Percentiles rank a stretch among this genome's conserved stretches.
Evolutionary conservation across 2,888 invertebrate genomes (phyloP).

Genomic region (Fragum sueziense): DNA sequence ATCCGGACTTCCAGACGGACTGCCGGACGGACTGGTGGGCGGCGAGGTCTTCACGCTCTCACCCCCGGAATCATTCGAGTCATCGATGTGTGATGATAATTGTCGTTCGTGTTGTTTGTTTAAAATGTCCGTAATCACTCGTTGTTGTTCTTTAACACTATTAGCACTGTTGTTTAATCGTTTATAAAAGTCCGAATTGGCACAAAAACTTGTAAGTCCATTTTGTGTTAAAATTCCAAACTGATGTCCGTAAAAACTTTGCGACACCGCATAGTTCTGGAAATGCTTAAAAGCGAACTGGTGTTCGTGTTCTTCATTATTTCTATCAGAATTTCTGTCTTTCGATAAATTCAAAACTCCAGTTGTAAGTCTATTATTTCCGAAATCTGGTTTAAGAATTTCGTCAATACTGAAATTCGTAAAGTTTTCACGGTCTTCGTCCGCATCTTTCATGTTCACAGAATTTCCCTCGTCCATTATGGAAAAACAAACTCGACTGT

Average conservation of each 20-base stretch:
- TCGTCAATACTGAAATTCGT: constrained; percentile 78
- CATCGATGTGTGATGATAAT: neutral
- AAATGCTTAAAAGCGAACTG: constrained; percentile 1
- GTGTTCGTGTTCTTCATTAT: constrained; percentile 2
- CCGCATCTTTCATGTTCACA: neutral
- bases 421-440: constrained; percentile 51
- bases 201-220: constrained; percentile 16
- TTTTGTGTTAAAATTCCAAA: constrained; percentile 9
- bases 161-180: constrained; percentile 3
- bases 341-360: constrained; percentile 52
- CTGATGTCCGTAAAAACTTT: neutral
- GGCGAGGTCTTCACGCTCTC: constrained; percentile 54
- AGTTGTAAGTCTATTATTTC: constrained; percentile 55
- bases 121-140: constrained; percentile 19
- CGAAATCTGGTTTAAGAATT: constrained; percentile 78
- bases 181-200: constrained; percentile 11
- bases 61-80: constrained; percentile 46
- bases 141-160: constrained; percentile 8
- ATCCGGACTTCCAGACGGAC: constrained; percentile 37
- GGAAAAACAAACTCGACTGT: constrained; percentile 9
- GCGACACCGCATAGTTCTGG: constrained; percentile 11
- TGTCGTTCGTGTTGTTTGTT: constrained; percentile 6
- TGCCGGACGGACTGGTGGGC: constrained; percentile 46
- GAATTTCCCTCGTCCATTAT: constrained; percentile 2
- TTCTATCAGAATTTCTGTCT: constrained; percentile 22